Conservation (phyloP, 2,888 invertebrate genomes). For the Hyposoter dolosus region DNA sequence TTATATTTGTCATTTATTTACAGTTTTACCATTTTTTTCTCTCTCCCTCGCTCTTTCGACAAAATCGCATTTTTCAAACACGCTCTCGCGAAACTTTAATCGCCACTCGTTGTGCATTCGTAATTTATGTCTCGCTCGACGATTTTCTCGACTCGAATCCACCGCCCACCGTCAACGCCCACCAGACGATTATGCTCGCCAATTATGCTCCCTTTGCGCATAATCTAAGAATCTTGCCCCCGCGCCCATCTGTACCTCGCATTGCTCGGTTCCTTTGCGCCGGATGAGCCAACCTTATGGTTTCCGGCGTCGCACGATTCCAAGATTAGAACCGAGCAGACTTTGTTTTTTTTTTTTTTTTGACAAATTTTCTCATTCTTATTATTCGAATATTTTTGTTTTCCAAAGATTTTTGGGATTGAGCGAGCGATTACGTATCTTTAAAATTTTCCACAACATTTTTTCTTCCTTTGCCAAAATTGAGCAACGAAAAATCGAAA, state of each 20-base stretch:
- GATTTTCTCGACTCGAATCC: constrained; percentile 13
- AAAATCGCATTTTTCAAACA: neutral
- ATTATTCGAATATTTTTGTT: neutral
- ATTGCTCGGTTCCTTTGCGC: neutral
- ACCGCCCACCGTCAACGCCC: constrained; percentile 35
- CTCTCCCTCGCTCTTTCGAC: neutral
- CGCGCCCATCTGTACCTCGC: constrained; percentile 9
- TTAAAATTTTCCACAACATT: neutral
- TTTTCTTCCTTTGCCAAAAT: too few relatives aligned
- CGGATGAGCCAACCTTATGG: constrained; percentile 2
- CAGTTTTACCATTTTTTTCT: constrained; percentile 33
- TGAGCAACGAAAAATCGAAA: too few relatives aligned
- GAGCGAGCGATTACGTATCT: neutral
- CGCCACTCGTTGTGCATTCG: constrained; percentile 12
- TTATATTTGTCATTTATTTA: constrained; percentile 54
- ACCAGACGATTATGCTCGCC: constrained; percentile 31
- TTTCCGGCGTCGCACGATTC: neutral
- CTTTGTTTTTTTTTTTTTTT: neutral
- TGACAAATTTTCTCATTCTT: neutral
- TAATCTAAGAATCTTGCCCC: constrained; percentile 16
- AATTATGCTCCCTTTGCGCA: constrained; percentile 42
- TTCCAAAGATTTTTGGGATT: neutral
- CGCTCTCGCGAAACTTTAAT: constrained; percentile 6
- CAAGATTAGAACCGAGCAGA: neutral
- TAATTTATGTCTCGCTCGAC: constrained; percentile 14